Conservation (phyloP, 2,113 vertebrate genomes). For the pig (Sus scrofa) region DNA sequence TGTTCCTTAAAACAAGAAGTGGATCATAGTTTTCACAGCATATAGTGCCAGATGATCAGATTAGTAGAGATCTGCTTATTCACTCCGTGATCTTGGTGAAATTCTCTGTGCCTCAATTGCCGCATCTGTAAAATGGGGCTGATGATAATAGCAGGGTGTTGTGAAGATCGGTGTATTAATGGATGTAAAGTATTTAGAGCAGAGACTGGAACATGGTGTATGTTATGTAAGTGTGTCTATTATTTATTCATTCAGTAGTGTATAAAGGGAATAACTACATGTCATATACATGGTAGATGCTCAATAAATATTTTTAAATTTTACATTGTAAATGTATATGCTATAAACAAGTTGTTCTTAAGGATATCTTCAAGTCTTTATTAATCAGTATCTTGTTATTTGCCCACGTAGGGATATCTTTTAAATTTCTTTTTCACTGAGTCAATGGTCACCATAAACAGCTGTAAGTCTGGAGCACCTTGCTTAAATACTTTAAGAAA, state of each 20-base stretch:
- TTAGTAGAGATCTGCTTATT: neutral
- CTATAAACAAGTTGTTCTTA: neutral
- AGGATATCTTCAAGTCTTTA: slow-evolving; percentile 4
- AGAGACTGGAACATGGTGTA: neutral
- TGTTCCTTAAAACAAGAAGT: neutral
- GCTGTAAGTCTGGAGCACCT: neutral
- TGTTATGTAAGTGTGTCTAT: neutral
- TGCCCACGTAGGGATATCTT: neutral
- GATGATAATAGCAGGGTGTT: neutral
- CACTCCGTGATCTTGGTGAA: neutral
- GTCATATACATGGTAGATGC: neutral
- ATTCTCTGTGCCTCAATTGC: neutral
- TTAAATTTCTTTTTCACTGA: slow-evolving; percentile 4
- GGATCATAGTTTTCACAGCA: neutral
- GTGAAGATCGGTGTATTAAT: neutral
- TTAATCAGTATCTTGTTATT: neutral
- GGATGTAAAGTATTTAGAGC: slow-evolving; percentile 12
- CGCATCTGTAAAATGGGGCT: slow-evolving; percentile 8
- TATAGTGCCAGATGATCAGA: neutral
- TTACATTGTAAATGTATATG: neutral
- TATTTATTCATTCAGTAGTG: neutral
- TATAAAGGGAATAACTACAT: neutral
- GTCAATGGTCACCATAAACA: neutral
- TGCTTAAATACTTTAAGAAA: neutral
- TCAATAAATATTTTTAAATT: slow-evolving; percentile 1